Evolutionary conservation across 2,888 invertebrate species (phyloP), one percentile per base, ranked within the genome.

Genomic region (Latrodectus hesperus): DNA sequence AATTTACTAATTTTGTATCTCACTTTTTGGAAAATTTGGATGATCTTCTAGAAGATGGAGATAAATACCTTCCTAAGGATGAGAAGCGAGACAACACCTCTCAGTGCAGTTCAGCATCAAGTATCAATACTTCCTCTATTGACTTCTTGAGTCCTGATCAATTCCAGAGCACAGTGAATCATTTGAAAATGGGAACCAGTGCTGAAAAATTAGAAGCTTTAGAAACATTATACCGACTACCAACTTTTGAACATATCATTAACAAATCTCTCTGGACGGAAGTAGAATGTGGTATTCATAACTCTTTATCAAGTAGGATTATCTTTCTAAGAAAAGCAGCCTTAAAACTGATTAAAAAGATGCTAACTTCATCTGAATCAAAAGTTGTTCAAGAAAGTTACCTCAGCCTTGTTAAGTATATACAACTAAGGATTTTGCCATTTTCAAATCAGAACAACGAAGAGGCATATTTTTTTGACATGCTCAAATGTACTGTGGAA

Each of bases 121-220:
- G 86, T 67, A 17, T 86, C 2, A 86, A 80, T 53, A 76, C 52
- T 53, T 88, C 88, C 4, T 84, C 84, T 0, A 88, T 88, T 26
- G 88, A 88, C 64, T 88, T 83, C 52, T 22, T 88, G 52, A 88
- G 83, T 17, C 78, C 81, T 16, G 78, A 88, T n/a, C 88, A 88
- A n/a, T 83, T 88, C 55, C 73, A 70, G 14, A 73, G 68, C 53
- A 74, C 82, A 9, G 26, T 65, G 12, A 16, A 83, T 17, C 64
- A 65, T 17, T 70, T 88, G 17, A 53, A 51, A 16, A 78, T 26
- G 49, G 82, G 83, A 22, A 70, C 78, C 9, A 78, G 74, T 70
- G 78, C 79, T 38, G 88, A 88, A 52, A 82, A 83, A 64, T 53
- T 88, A 22, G 88, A 88, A 77, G 88, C 88, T 4, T 17, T 88